Evolutionary conservation across 2,797 vertebrate species (phyloP), one percentile per base, ranked within the genome.

Genomic region (Phrynocephalus guinanensis): DNA sequence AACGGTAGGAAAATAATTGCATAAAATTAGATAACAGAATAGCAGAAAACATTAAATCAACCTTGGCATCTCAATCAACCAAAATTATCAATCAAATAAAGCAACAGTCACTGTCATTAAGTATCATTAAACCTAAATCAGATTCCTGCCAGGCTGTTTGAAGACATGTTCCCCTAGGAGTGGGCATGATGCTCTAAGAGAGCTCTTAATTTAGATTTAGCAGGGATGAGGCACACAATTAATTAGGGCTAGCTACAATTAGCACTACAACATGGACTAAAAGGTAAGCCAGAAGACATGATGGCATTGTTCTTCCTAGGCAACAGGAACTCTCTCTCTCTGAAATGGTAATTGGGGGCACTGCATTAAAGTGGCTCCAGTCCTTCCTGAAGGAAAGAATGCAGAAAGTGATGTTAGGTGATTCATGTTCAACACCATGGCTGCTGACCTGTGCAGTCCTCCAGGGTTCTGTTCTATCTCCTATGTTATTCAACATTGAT

Each of bases 81-180:
- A 66, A 70, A 76, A 77, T 87, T 90, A 52, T 30, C 76, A 73
- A 44, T 1, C 1, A 0, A 87, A 79, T 75, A 87, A 90, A 84
- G n/a, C 76, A 92, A 75, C 24, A 84, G 73, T 71, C 82, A 73
- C 8, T 91, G 30, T 28, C 48, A 88, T 76, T 70, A 93, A 75
- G 38, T 88, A 85, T 88, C 50, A 93, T 86, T 76, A 90, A 24
- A 75, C 22, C 84, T 84, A 87, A 85, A 91, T 83, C 1, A 0
- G 63, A 85, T 91, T 67, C 78, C 28, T 90, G 33, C 38, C 80
- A 73, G 2, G 24, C 56, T 73, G 33, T 82, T 82, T 52, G 85
- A 85, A 88, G 88, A 90, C 3, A 78, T 70, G 33, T 6, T 90
- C 44, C 24, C 11, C 63, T 82, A 44, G 68, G 86, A 73, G 33